Conservation (phyloP, 1,140 invertebrate genomes). For the Zaprionus kolodkinae region DNA sequence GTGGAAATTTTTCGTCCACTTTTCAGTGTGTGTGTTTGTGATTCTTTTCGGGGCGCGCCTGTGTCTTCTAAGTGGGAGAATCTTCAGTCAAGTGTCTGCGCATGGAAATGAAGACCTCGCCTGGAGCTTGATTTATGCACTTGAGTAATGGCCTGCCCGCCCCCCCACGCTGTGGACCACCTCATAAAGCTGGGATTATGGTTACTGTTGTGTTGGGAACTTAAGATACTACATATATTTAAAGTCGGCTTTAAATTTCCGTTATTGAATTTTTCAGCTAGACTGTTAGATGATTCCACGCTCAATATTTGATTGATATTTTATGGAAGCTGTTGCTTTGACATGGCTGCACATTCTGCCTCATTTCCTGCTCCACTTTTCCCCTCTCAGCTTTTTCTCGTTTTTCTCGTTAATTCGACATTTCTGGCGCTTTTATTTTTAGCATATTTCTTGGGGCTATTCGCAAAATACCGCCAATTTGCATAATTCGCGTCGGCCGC, state of each 20-base stretch:
- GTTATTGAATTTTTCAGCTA: background rate
- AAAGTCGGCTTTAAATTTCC: background rate
- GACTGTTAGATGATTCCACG: background rate
- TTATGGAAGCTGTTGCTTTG: slow-evolving; percentile 5
- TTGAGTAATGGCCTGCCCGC: slow-evolving; percentile 59
- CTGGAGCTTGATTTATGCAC: slow-evolving; percentile 66
- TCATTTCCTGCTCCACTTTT: slow-evolving; percentile 9
- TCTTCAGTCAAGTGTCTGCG: slow-evolving; percentile 18
- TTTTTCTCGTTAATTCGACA: slow-evolving; percentile 57
- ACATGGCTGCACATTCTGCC: background rate
- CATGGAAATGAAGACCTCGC: slow-evolving; percentile 57
- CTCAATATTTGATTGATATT: slow-evolving; percentile 17
- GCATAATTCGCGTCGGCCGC: slow-evolving; percentile 44
- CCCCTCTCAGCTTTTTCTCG: slow-evolving; percentile 12
- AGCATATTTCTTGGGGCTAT: slow-evolving; percentile 32
- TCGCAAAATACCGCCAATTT: slow-evolving; percentile 47
- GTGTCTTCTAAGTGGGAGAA: background rate
- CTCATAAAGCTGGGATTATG: slow-evolving; percentile 33
- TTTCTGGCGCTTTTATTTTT: slow-evolving; percentile 30
- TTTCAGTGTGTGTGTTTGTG: slow-evolving; percentile 7
- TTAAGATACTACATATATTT: slow-evolving; percentile 24
- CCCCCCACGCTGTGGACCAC: background rate
- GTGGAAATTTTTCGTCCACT: slow-evolving; percentile 37
- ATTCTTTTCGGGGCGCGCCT: background rate
- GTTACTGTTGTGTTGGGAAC: slow-evolving; percentile 36